Conservation (phyloP, 1,140 invertebrate genomes). For the Episyrphus balteatus region DNA sequence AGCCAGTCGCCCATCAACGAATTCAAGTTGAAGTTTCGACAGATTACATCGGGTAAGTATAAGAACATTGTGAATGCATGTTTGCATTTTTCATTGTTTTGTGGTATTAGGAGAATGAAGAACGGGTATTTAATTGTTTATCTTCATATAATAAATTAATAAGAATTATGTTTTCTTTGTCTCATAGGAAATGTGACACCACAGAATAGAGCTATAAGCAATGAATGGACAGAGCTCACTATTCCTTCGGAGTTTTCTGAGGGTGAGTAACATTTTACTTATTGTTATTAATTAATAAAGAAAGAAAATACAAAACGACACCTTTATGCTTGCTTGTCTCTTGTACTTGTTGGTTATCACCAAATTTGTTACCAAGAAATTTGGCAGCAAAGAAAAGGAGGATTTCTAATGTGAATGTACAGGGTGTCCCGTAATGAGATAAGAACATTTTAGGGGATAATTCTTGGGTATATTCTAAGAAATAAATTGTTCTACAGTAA, state of each 20-base stretch:
- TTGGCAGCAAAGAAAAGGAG: too few relatives aligned
- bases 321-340: too few relatives aligned
- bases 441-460: too few relatives aligned
- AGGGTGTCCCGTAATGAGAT: too few relatives aligned
- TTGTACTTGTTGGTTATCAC: too few relatives aligned
- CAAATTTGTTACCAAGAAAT: too few relatives aligned
- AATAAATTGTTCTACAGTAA: too few relatives aligned
- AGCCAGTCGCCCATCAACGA: conserved; percentile 55
- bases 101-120: neutral
- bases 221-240: conserved; percentile 50
- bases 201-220: conserved; percentile 17
- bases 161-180: neutral
- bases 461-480: too few relatives aligned
- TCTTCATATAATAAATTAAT: neutral
- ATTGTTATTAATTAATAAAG: too few relatives aligned
- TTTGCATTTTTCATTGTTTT: neutral
- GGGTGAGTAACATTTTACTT: conserved; percentile 12
- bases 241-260: conserved; percentile 48
- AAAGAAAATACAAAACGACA: too few relatives aligned
- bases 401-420: too few relatives aligned
- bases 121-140: neutral
- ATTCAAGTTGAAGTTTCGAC: conserved; percentile 53
- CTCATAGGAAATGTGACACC: conserved; percentile 8
- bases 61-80: neutral
- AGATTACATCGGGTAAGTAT: conserved; percentile 24